Base-by-base conservation (phyloP, 2,113 vertebrate genomes). In the Asarcornis scutulata region DNA sequence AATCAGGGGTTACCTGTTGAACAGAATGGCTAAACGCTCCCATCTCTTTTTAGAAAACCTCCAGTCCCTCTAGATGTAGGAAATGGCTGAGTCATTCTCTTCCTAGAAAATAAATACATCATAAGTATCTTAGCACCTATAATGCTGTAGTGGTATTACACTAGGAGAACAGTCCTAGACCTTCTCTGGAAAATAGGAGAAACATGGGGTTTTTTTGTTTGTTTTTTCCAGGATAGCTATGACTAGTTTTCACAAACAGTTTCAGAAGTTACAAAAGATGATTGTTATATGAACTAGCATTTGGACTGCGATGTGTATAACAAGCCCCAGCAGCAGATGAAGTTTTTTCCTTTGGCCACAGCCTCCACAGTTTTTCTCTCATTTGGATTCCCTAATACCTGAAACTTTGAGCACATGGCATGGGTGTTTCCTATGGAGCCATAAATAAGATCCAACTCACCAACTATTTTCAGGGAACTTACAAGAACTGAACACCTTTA, bases 1-100 rank as follows among this genome's bases (percentile, higher is more conserved):
- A 91, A 88, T 85, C 50, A 91, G 63, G 67, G 62, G 72, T 93
- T 79, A 91, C 79, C 68, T 86, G 55, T 58, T 88, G 75, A 80
- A 83, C 53, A 86, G 79, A 94, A 91, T 17, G 32, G 25, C 59
- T 25, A n/a, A 74, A 73, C 55, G 32, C 67, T 69, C 75, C 25
- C 44, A 66, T n/a, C 10, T 86, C 74, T 58, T 40, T 80, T 85
- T 66, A 80, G 34, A 76, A 79, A 73, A 53, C 32, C 56, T 25
- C 2, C 0, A 48, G 3, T 69, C 8, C 44, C 25, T 46, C 44
- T 48, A 69, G 46, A 42, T 8, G 7, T 5, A 69, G 67, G 72
- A 80, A 58, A 62, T 26, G 18, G 34, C 40, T 74, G 50, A 73
- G 48, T 44, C 79, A 32, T 88, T 83, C 55, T 73, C 50, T 55